Evolutionary conservation across 2,797 vertebrate species (phyloP).

Genomic region (Tangara arthus): DNA sequence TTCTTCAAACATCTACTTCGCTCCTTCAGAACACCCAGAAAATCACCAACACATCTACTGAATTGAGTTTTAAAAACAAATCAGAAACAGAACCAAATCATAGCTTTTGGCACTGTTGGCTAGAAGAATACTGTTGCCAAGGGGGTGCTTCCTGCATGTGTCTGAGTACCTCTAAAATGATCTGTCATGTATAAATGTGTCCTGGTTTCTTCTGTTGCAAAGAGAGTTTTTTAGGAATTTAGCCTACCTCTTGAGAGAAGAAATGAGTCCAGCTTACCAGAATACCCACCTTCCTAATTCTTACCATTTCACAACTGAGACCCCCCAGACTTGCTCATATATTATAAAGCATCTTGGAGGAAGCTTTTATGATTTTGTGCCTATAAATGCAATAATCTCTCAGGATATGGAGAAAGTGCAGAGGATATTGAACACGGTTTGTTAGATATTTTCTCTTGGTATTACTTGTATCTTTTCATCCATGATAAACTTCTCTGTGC

Average conservation of each 20-base stretch:
- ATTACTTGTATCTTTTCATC: neutral
- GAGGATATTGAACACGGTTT: neutral
- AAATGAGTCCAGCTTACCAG: neutral
- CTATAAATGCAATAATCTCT: neutral
- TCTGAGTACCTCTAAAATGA: neutral
- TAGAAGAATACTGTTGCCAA: neutral
- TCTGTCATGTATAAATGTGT: neutral
- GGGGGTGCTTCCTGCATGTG: neutral
- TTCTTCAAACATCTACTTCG: neutral
- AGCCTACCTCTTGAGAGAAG: neutral
- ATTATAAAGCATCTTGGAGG: conserved; percentile 28
- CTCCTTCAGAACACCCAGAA: conserved; percentile 9
- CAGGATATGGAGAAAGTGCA: neutral
- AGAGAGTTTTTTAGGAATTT: neutral
- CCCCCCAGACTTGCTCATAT: conserved; percentile 9
- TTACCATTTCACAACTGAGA: conserved; percentile 28
- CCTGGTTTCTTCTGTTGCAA: neutral
- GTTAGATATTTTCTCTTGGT: neutral
- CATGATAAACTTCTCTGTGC: neutral
- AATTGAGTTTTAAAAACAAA: conserved; percentile 18
- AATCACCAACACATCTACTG: neutral
- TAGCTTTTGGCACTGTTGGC: neutral
- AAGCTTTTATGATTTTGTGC: conserved; percentile 12
- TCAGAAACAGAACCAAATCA: neutral
- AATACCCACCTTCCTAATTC: conserved; percentile 17